A percentile compares a stretch with the other conserved stretches of the same genome.
These are phyloP conservation scores for Macrophya alboannulata DNA, from an alignment of 2,888 invertebrate species.

Conservation along the genomic window DNA sequence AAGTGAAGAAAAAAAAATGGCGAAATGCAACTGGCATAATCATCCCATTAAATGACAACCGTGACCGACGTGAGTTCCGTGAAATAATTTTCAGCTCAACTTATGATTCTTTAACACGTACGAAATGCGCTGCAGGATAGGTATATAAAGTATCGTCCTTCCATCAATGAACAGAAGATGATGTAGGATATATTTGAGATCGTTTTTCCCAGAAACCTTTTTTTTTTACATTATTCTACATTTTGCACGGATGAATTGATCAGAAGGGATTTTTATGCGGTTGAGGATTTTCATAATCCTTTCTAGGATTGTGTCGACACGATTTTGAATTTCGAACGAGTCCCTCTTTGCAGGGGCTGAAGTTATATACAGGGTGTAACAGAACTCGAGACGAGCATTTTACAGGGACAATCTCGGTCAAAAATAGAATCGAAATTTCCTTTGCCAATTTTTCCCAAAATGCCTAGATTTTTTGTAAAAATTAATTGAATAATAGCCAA, in stretches of 20 bases:
- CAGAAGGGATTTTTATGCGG: background rate
- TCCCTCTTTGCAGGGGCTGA: background rate
- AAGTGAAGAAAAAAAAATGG: background rate
- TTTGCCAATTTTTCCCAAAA: too few relatives aligned
- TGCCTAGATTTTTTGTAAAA: too few relatives aligned
- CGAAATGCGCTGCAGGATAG: background rate
- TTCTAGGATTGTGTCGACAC: background rate
- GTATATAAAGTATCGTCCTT: background rate
- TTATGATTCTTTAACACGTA: background rate
- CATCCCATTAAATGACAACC: conserved; percentile 23
- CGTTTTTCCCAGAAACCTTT: background rate
- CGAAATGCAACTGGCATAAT: background rate
- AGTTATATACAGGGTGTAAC: too few relatives aligned
- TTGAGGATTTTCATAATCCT: background rate
- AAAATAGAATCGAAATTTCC: too few relatives aligned
- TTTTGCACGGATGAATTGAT: background rate
- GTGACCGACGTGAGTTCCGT: conserved; percentile 45
- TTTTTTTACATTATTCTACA: background rate
- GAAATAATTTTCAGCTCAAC: conserved; percentile 20
- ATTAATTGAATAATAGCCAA: too few relatives aligned
- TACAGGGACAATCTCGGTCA: too few relatives aligned
- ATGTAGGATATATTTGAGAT: background rate
- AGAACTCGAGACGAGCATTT: too few relatives aligned
- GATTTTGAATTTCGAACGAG: background rate
- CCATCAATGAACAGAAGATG: background rate